Evolutionary conservation across 1,140 invertebrate species (phyloP), one percentile per base, ranked within the genome.

Genomic region (Heliconius hermathena): DNA sequence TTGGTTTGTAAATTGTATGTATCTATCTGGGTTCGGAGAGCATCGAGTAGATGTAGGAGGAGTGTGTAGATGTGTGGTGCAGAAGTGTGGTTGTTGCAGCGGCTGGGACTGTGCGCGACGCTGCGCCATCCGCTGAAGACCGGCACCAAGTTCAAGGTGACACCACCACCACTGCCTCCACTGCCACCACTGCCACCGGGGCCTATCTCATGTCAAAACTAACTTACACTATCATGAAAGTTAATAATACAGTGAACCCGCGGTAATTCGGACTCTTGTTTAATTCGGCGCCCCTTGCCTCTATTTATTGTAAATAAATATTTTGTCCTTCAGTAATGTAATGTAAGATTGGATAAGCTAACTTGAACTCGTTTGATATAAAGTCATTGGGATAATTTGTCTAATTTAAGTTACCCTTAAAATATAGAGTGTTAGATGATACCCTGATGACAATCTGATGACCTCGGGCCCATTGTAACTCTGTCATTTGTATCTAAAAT

Each of bases 101-200:
- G 97, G 96, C 96, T 97, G 95, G 95, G 95, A 94, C 96, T 96
- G 95, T 95, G 94, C 94, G 95, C 95, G 95, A 95, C 95, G 88
- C 95, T 97, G 85, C 96, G 96, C 81, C 95, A 95, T 90, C 95
- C 96, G 92, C 96, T 97, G 95, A 97, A 96, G 76, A 93, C 94
- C 92, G 95, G 95, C 89, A 96, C 95, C 90, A 95, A 96, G 94
- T 96, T 95, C 88, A 97, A 97, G 97, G 97, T 97, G 96, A 52
- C 57, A 52, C 60, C 76, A 54, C 33, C 78, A 9, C 33, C 46
- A 13, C n/a, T 79, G 11, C 52, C 18, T 0, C 13, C 52, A 16
- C 33, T 33, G 29, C 29, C 29, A 33, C 29, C 33, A 3, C 33
- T 0, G 13, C 54, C 54, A 60, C n/a, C 54, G 54, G 8, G 3